These are phyloP conservation scores for Chaetogeoica ovagalla DNA, from an alignment of 2,888 invertebrate species.

Conservation along the genomic window DNA sequence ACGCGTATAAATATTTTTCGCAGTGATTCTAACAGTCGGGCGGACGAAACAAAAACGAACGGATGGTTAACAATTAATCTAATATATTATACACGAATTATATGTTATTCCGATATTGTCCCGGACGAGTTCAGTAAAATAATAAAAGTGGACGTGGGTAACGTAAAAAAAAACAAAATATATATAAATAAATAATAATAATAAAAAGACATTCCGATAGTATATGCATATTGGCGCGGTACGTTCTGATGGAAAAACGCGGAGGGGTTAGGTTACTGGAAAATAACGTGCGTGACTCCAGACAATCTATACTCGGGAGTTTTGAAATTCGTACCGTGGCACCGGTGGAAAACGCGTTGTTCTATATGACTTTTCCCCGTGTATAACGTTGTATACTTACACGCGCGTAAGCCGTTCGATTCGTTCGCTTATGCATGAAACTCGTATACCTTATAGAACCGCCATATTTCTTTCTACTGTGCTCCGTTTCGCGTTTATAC, in stretches of 20 bases:
- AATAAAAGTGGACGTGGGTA: neutral
- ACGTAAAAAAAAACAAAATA: neutral
- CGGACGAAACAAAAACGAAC: too few species aligned
- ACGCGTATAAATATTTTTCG: neutral
- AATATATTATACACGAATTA: too few species aligned
- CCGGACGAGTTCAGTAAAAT: neutral
- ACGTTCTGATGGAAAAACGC: neutral
- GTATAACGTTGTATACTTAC: too few species aligned
- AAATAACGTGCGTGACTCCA: constrained; percentile 31
- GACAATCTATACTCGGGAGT: neutral
- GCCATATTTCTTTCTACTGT: too few species aligned
- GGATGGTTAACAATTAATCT: too few species aligned
- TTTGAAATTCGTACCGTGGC: constrained; percentile 35
- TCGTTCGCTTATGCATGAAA: neutral
- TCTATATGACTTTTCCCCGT: neutral
- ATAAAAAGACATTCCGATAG: neutral
- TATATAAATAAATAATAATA: too few species aligned
- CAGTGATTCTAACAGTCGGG: too few species aligned
- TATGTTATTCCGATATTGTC: too few species aligned
- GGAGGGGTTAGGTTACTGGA: neutral
- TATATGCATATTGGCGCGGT: neutral
- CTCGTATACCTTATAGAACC: too few species aligned
- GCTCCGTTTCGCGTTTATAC: neutral
- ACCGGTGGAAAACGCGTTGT: constrained; percentile 16
- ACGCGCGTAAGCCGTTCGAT: neutral